These are phyloP conservation scores for Leucopsar rothschildi DNA, from an alignment of 2,113 vertebrate species.

Conservation along the genomic window DNA sequence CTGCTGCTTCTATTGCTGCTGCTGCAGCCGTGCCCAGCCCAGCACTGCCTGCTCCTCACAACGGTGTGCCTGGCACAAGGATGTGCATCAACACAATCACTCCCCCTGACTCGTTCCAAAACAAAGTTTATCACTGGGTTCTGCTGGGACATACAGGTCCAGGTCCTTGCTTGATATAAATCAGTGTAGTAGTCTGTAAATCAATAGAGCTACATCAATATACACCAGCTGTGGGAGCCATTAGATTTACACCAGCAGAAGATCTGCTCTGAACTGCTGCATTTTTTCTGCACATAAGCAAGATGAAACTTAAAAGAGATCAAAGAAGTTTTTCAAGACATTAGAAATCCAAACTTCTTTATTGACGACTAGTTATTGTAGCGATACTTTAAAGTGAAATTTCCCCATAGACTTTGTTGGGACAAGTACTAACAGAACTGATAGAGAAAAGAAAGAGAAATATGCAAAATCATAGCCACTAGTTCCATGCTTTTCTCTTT, in stretches of 20 bases:
- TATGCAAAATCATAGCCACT: neutral
- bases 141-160: neutral
- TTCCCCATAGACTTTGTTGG: neutral
- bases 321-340: neutral
- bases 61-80: neutral
- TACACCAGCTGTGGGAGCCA: slow-evolving; percentile 17
- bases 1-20: neutral
- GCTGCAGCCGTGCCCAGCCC: neutral
- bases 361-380: neutral
- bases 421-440: neutral
- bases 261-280: neutral
- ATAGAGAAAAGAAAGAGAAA: neutral
- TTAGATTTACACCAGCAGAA: neutral
- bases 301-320: neutral
- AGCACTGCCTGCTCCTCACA: neutral
- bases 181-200: neutral
- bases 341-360: neutral
- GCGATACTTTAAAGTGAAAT: neutral
- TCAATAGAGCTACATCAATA: slow-evolving; percentile 22
- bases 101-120: neutral
- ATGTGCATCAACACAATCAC: neutral
- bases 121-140: neutral
- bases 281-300: neutral
- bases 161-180: neutral
- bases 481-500: neutral